Conservation (phyloP, 2,113 vertebrate genomes). For the Anoplopoma fimbria region DNA sequence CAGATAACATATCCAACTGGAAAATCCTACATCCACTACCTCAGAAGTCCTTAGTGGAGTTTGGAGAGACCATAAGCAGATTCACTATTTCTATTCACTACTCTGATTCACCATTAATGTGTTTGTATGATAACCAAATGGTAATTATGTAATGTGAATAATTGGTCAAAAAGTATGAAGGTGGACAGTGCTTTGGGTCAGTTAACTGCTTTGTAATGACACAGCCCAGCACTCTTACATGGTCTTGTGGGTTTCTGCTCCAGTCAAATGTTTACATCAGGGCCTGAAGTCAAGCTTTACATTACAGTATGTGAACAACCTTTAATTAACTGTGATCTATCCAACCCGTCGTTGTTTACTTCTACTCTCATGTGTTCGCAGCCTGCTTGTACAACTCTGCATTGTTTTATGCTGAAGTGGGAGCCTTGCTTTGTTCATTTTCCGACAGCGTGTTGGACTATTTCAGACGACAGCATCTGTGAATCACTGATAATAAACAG, state of each 20-base stretch:
- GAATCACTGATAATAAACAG: conserved; percentile 7
- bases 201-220: background rate
- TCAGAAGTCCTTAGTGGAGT: background rate
- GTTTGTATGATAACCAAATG: background rate
- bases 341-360: conserved; percentile 15
- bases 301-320: background rate
- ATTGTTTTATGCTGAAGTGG: conserved; percentile 18
- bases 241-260: background rate
- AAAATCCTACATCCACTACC: conserved; percentile 13
- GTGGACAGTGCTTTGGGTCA: background rate
- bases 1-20: background rate
- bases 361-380: conserved; percentile 7
- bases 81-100: conserved; percentile 5
- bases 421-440: conserved; percentile 19
- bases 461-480: conserved; percentile 12
- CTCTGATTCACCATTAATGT: background rate
- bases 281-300: conserved; percentile 4
- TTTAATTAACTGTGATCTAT: background rate
- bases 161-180: background rate
- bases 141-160: background rate
- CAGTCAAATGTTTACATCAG: conserved; percentile 27
- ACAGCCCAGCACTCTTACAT: too few relatives aligned
- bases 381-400: conserved; percentile 1
- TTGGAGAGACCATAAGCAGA: conserved; percentile 8
- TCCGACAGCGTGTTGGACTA: background rate